A percentile compares a stretch with the other conserved stretches of the same genome.
Evolutionary conservation across 2,113 vertebrate genomes (phyloP).

Genomic region (Takifugu flavidus): DNA sequence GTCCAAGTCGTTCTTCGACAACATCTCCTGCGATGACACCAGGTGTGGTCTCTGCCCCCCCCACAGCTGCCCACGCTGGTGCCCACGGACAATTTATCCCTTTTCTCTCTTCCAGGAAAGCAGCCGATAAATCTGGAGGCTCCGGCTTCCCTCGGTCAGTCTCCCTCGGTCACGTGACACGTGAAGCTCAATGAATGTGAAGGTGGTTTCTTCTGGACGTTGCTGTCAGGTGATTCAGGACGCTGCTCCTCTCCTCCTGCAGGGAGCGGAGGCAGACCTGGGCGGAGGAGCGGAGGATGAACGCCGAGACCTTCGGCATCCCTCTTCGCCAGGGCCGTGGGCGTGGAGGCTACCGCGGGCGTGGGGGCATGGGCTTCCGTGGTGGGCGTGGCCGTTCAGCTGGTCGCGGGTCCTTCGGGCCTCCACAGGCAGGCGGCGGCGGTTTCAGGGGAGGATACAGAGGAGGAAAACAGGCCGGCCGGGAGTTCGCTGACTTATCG

Average conservation of each 20-base stretch:
- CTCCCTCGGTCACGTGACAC: no score
- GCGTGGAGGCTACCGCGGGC: slow-evolving; percentile 82
- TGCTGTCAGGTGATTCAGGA: no score
- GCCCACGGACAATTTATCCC: not conserved
- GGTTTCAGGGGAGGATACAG: slow-evolving; percentile 84
- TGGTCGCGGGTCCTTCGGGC: slow-evolving; percentile 76
- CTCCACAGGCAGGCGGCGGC: slow-evolving; percentile 72
- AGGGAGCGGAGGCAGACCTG: slow-evolving; percentile 91
- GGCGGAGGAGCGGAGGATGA: slow-evolving; percentile 90
- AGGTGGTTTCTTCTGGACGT: no score
- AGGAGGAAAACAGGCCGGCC: slow-evolving; percentile 85
- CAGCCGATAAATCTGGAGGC: slow-evolving; percentile 56
- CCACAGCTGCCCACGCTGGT: not conserved
- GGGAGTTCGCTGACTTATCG: slow-evolving; percentile 86
- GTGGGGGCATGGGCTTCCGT: slow-evolving; percentile 82
- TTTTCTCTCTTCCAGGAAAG: slow-evolving; percentile 53
- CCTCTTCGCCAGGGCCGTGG: slow-evolving; percentile 85
- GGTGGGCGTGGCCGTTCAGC: slow-evolving; percentile 80
- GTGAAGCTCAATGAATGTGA: no score
- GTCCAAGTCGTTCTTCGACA: slow-evolving; percentile 98
- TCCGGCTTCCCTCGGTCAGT: slow-evolving; percentile 57
- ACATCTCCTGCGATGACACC: slow-evolving; percentile 96
- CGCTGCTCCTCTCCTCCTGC: not conserved
- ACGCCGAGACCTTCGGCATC: slow-evolving; percentile 90
- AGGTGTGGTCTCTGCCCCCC: slow-evolving; percentile 61